phyloP scores from a whole-genome alignment of 2,797 vertebrate species.

The Molossus molossus region DNA sequence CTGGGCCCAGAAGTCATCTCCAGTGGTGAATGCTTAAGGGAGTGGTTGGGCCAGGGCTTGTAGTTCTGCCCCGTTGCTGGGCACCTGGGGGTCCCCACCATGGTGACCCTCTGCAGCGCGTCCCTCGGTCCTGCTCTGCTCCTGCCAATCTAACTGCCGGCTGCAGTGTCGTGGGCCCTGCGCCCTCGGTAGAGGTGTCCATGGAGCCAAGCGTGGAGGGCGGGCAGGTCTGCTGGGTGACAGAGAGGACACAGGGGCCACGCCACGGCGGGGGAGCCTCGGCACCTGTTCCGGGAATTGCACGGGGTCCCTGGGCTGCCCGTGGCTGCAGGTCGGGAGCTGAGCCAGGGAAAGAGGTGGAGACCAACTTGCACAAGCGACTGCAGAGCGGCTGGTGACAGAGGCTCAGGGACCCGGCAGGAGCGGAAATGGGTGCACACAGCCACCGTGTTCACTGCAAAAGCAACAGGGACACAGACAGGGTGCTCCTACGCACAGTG shows the following conservation, averaged over 20 bases:
- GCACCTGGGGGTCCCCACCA: not conserved
- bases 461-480: not conserved
- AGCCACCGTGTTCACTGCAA: accelerated
- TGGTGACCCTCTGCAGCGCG: not conserved
- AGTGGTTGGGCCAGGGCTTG: not conserved
- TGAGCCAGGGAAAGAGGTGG: accelerated
- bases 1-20: not conserved
- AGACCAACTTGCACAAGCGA: accelerated
- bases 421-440: not conserved
- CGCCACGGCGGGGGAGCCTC: accelerated
- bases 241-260: accelerated
- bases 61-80: not conserved
- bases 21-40: not conserved
- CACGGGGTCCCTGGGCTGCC: accelerated
- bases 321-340: accelerated
- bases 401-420: not conserved
- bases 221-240: accelerated
- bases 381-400: accelerated
- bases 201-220: accelerated
- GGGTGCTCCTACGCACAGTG: accelerated
- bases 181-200: accelerated
- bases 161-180: not conserved
- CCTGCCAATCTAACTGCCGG: not conserved
- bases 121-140: not conserved
- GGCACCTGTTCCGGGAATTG: accelerated